A percentile compares a stretch with the other conserved stretches of the same genome.
phyloP scores from a whole-genome alignment of 2,113 vertebrate genomes.

The Dipodomys ordii region DNA sequence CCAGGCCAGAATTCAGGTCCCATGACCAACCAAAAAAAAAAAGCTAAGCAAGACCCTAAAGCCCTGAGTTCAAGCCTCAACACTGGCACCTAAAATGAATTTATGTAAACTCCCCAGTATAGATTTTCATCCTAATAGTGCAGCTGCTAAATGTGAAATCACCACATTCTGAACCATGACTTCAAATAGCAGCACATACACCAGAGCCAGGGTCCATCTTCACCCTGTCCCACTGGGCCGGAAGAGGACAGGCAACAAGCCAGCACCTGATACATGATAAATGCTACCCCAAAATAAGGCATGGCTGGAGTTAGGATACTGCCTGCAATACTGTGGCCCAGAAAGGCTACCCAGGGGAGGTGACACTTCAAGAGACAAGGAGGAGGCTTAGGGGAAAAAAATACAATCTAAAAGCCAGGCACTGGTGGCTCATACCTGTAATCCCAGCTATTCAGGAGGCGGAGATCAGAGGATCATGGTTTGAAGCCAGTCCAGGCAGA shows the following conservation, averaged over 20 bases:
- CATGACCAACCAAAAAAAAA: too few relatives aligned
- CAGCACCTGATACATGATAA: accelerated
- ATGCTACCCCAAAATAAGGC: neutral
- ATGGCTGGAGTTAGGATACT: neutral
- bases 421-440: too few relatives aligned
- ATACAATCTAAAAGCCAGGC: too few relatives aligned
- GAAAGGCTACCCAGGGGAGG: neutral
- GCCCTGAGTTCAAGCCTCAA: too few relatives aligned
- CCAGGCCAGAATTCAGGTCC: too few relatives aligned
- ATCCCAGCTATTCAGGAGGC: too few relatives aligned
- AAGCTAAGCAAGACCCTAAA: too few relatives aligned
- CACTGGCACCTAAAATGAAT: too few relatives aligned
- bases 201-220: neutral
- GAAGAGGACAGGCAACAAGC: neutral
- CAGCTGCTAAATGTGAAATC: neutral
- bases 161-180: neutral
- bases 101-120: neutral
- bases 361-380: neutral
- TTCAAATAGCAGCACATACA: neutral
- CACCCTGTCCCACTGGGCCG: accelerated
- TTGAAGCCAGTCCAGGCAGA: too few relatives aligned
- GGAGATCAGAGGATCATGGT: too few relatives aligned
- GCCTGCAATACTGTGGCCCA: accelerated
- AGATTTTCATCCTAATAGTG: neutral
- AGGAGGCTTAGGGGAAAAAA: neutral